phyloP scores from a whole-genome alignment of 2,797 vertebrate genomes.

The Cynodonichthys magdalenae region DNA sequence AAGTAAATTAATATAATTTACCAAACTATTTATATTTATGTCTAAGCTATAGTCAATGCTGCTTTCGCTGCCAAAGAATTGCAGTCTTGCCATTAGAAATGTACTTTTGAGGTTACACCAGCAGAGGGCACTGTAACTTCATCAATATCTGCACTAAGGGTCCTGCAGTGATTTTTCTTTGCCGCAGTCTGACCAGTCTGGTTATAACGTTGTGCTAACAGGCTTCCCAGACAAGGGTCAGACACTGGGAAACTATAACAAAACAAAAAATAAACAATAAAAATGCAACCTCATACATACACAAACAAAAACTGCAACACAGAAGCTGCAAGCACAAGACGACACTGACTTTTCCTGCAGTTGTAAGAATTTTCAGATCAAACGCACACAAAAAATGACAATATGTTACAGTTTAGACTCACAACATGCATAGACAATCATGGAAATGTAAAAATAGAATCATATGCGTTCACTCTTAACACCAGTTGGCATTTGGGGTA shows the following conservation, averaged over 20 bases:
- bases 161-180: conserved; percentile 76
- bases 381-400: background rate
- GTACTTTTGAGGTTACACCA: conserved; percentile 53
- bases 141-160: conserved; percentile 26
- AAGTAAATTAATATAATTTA: background rate
- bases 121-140: conserved; percentile 83
- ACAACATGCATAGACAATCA: background rate
- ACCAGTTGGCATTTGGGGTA: conserved; percentile 8
- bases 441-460: conserved; percentile 3
- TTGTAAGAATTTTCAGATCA: background rate
- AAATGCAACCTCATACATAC: background rate
- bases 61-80: conserved; percentile 6
- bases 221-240: conserved; percentile 41
- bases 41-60: background rate
- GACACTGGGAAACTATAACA: conserved; percentile 17
- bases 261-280: background rate
- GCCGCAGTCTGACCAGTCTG: conserved; percentile 74
- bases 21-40: background rate
- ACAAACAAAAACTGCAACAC: background rate
- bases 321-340: background rate
- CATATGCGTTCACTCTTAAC: background rate
- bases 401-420: background rate
- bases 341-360: background rate
- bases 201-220: conserved; percentile 41
- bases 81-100: background rate